phyloP scores from a whole-genome alignment of 2,797 vertebrate species.

The Scolopax bukidnonensis region DNA sequence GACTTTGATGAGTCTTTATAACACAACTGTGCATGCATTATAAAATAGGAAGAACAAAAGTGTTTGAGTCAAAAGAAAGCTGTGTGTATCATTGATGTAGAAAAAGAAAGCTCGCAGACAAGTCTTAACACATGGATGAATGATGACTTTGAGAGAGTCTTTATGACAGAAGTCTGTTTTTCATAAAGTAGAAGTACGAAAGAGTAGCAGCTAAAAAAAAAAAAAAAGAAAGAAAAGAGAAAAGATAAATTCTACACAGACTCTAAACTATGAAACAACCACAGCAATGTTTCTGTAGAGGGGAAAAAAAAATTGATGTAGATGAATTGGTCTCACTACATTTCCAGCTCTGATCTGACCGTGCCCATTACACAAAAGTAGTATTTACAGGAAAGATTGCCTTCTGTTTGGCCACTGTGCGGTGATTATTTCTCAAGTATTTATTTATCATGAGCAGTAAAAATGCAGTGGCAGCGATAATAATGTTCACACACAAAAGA shows the following conservation, averaged over 20 bases:
- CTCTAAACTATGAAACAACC: conserved; percentile 2
- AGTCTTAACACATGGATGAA: conserved; percentile 35
- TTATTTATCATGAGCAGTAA: conserved; percentile 42
- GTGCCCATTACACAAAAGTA: not conserved
- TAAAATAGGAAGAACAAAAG: conserved; percentile 57
- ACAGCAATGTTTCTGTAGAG: not conserved
- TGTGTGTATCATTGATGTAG: conserved; percentile 41
- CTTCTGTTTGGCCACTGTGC: not conserved
- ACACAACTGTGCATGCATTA: conserved; percentile 45
- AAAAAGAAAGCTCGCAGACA: not conserved
- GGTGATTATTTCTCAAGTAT: conserved; percentile 41
- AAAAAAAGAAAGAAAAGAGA: not conserved
- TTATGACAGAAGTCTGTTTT: conserved; percentile 42
- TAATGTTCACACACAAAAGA: not conserved
- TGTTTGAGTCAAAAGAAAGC: conserved; percentile 43
- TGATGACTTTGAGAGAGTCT: conserved; percentile 55
- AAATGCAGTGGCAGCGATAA: not conserved
- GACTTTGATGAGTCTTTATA: conserved; percentile 71
- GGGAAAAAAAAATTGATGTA: not conserved
- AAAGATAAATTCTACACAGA: not conserved
- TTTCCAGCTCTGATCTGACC: conserved; percentile 7
- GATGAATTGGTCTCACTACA: conserved; percentile 14
- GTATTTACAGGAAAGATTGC: conserved; percentile 35
- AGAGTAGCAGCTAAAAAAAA: not conserved
- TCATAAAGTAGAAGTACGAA: conserved; percentile 25